Conservation (phyloP, 1,140 invertebrate genomes). For the Bilobella aurantiaca region DNA sequence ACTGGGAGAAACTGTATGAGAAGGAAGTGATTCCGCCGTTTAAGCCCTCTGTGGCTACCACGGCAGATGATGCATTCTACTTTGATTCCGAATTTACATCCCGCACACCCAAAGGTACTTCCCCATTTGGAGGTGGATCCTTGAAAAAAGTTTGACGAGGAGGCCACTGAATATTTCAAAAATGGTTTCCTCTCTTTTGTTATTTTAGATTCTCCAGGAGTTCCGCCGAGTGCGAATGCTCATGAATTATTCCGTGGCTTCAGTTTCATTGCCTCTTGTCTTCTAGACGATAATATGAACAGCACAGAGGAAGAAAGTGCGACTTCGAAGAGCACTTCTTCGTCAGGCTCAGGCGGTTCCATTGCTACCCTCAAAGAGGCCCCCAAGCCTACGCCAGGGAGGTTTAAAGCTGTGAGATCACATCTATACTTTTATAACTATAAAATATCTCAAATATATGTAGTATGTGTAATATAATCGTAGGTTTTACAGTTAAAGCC, state of each 20-base stretch:
- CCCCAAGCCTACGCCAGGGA: background rate
- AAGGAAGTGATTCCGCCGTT: slow-evolving; percentile 88
- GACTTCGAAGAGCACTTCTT: background rate
- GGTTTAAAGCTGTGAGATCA: background rate
- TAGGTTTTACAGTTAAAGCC: too few relatives aligned
- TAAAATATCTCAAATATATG: too few relatives aligned
- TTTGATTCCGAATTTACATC: slow-evolving; percentile 99
- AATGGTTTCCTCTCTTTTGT: too few relatives aligned
- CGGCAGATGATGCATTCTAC: slow-evolving; percentile 91
- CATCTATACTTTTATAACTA: too few relatives aligned
- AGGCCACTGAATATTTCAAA: too few relatives aligned
- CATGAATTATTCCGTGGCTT: slow-evolving; percentile 97
- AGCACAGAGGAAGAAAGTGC: slow-evolving; percentile 1
- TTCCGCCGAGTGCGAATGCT: slow-evolving; percentile 94
- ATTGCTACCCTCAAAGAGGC: background rate
- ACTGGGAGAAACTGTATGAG: slow-evolving; percentile 79
- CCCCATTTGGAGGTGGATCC: too few relatives aligned
- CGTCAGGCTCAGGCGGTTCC: background rate
- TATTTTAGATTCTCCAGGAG: slow-evolving; percentile 82
- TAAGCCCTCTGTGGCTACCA: slow-evolving; percentile 76
- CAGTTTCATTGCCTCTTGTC: slow-evolving; percentile 89
- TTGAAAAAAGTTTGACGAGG: too few relatives aligned
- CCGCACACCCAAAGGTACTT: slow-evolving; percentile 84
- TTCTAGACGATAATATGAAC: slow-evolving; percentile 53
- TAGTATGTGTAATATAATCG: too few relatives aligned